Evolutionary conservation across 2,888 invertebrate species (phyloP).

Genomic region (Clunio marinus): DNA sequence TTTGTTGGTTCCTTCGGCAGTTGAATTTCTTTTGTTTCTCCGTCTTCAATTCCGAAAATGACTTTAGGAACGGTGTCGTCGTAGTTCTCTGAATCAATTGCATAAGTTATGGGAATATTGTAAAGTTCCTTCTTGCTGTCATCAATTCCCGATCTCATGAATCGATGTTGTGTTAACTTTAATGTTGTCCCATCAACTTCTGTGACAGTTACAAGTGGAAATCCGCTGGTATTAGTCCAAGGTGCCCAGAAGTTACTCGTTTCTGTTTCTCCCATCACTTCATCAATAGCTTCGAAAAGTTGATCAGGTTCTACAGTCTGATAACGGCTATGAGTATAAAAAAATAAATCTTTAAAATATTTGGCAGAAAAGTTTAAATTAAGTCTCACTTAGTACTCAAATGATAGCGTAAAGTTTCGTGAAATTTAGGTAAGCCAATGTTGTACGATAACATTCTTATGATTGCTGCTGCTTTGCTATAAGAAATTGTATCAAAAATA

Average conservation of each 20-base stretch:
- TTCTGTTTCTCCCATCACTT: background rate
- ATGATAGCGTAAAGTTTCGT: constrained; percentile 56
- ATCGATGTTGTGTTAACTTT: constrained; percentile 16
- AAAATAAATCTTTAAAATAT: background rate
- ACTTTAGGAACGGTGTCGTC: background rate
- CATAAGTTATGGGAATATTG: constrained; percentile 28
- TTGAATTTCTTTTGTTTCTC: background rate
- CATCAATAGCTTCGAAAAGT: constrained; percentile 2
- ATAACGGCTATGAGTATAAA: background rate
- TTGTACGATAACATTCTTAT: constrained; percentile 67
- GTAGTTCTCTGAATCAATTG: background rate
- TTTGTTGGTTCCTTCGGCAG: background rate
- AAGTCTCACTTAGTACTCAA: constrained; percentile 54
- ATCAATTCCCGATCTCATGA: background rate
- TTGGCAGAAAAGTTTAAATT: too few species aligned
- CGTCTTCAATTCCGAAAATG: background rate
- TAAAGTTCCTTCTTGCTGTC: constrained; percentile 11
- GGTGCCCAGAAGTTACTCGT: constrained; percentile 60
- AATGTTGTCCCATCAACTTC: too few species aligned
- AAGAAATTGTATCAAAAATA: constrained; percentile 65
- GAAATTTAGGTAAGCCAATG: constrained; percentile 55
- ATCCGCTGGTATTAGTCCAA: constrained; percentile 72
- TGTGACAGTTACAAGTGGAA: constrained; percentile 62
- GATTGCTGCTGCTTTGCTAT: constrained; percentile 63
- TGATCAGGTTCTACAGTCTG: background rate